Conservation (phyloP, 2,888 invertebrate genomes). For the Troides aeacus region DNA sequence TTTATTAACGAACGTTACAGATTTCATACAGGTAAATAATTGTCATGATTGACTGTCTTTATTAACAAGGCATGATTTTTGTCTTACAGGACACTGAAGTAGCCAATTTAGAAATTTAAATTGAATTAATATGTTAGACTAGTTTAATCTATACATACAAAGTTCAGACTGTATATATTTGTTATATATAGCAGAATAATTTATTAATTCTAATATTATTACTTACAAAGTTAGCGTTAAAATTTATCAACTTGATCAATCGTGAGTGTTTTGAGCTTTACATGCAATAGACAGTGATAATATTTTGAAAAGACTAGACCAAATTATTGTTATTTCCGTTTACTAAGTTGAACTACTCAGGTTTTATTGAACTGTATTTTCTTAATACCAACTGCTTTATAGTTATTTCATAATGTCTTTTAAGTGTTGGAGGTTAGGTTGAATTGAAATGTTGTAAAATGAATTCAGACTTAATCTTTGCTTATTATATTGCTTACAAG, state of each 20-base stretch:
- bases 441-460: background rate
- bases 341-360: conserved; percentile 1
- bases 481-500: background rate
- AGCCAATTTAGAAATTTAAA: background rate
- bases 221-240: background rate
- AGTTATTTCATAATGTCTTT: conserved; percentile 15
- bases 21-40: too few species aligned
- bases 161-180: background rate
- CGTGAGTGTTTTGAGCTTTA: background rate
- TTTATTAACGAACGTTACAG: too few species aligned
- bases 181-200: background rate
- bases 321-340: conserved; percentile 17
- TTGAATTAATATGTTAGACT: background rate
- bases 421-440: background rate
- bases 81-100: background rate
- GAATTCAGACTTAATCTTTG: background rate
- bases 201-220: background rate
- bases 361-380: conserved; percentile 12
- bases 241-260: background rate
- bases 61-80: too few species aligned
- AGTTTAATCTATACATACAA: background rate
- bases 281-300: conserved; percentile 10
- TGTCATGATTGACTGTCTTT: too few species aligned
- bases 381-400: conserved; percentile 5
- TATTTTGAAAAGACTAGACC: conserved; percentile 15